Base-by-base conservation (phyloP, 2,888 invertebrate species). In the Nipponacmea schrenckii region DNA sequence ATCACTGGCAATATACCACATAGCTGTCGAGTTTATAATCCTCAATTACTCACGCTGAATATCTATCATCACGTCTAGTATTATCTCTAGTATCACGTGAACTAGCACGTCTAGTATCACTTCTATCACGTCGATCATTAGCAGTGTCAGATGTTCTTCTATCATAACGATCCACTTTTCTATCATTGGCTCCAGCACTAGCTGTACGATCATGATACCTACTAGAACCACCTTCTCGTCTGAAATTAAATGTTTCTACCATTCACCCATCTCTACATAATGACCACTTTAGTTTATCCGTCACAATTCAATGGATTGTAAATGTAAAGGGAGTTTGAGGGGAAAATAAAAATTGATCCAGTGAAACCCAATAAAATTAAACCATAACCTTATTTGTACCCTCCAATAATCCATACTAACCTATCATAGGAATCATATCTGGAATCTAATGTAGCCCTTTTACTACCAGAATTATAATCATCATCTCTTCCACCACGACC, bases 151-250 rank as follows among this genome's bases (percentile, higher is more conserved):
- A 64, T 44, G 80, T 79, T 62, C 79, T 70, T 10, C 83, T 71
- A 48, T 83, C 80, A 76, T 80, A 83, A 12, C 80, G 62, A 31
- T 81, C 80, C 44, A 78, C 80, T 46, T 79, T 74, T 45, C 81
- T 69, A 44, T 78, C 79, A 64, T 70, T 67, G 39, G 65, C 71
- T 48, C 69, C 69, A 45, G 62, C 64, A 69, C 62, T 65, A 26
- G 69, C 26, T 39, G 68, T 64, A 45, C 64, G 27, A 31, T 56
- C 24, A 65, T 48, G 56, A 14, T 24, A n/a, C 62, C 71, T 26
- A 56, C 56, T 24, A 24, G 56, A 24, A 56, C 56, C 56, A 15
- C 26, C 44, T 7, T 45, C 66, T 66, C 70, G 48, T 62, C 70
- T 66, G 65, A 50, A 65, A 62, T 12, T 17, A 12, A 45, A 68